phyloP scores from a whole-genome alignment of 2,888 invertebrate genomes.

The Meganola albula region DNA sequence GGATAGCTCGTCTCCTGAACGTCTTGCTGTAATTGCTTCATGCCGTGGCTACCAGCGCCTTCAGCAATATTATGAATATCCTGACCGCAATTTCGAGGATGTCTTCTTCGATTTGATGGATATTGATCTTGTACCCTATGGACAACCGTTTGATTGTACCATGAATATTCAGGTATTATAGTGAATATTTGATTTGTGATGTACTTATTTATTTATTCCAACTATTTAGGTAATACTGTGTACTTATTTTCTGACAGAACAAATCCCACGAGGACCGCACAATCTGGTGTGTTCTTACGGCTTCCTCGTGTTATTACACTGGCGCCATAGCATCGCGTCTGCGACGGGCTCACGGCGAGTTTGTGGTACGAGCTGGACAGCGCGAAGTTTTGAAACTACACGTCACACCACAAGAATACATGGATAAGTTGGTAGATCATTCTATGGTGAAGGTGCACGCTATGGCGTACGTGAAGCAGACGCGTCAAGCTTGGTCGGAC shows the following conservation, averaged over 20 bases:
- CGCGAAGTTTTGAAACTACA: slow-evolving; percentile 80
- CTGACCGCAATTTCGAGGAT: slow-evolving; percentile 78
- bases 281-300: slow-evolving; percentile 79
- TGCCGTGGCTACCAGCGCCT: slow-evolving; percentile 80
- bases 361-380: slow-evolving; percentile 79
- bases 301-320: slow-evolving; percentile 82
- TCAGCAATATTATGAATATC: slow-evolving; percentile 79
- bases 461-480: slow-evolving; percentile 84
- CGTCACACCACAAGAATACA: slow-evolving; percentile 81
- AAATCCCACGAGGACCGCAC: slow-evolving; percentile 80
- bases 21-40: slow-evolving; percentile 81
- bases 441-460: slow-evolving; percentile 84
- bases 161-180: slow-evolving; percentile 78
- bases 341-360: slow-evolving; percentile 79
- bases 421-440: slow-evolving; percentile 83
- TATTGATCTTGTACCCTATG: slow-evolving; percentile 80
- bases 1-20: slow-evolving; percentile 81
- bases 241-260: slow-evolving; percentile 56
- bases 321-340: slow-evolving; percentile 81
- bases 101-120: slow-evolving; percentile 82
- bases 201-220: neutral
- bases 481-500: slow-evolving; percentile 84
- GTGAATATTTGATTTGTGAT: neutral
- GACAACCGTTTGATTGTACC: slow-evolving; percentile 81
- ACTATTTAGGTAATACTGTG: neutral